Conservation (phyloP, 2,888 invertebrate species). For the Theodoxus fluviatilis region DNA sequence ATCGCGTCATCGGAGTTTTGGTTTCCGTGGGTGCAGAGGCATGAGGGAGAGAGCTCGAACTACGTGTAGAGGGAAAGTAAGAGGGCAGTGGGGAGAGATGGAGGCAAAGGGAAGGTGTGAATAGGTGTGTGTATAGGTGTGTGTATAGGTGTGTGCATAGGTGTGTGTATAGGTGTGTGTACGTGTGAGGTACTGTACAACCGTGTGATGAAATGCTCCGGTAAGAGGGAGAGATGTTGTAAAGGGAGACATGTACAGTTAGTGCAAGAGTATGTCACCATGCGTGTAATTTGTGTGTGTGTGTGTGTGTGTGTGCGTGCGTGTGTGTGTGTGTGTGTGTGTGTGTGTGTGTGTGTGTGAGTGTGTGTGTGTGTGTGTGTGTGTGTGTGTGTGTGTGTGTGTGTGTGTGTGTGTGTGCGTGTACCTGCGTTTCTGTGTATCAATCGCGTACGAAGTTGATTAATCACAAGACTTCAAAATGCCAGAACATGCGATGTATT, state of each 20-base stretch:
- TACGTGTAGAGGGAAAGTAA: no score
- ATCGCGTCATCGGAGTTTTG: no score
- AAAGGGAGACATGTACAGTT: background rate
- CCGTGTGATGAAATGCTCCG: background rate
- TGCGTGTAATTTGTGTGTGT: background rate
- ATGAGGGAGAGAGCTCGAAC: no score
- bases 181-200: background rate
- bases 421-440: no score
- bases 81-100: no score
- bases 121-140: slow-evolving; percentile 1
- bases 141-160: slow-evolving; percentile 1
- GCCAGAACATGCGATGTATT: no score
- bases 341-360: background rate
- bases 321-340: slow-evolving; percentile 9
- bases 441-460: no score
- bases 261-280: no score
- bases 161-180: background rate
- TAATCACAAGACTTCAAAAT: no score
- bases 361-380: slow-evolving; percentile 2
- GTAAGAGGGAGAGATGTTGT: background rate
- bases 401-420: no score
- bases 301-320: slow-evolving; percentile 3
- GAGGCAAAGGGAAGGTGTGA: no score
- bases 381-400: slow-evolving; percentile 12
- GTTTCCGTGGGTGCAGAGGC: no score